phyloP scores from a whole-genome alignment of 2,888 invertebrate species.

The Lottia gigantea region DNA sequence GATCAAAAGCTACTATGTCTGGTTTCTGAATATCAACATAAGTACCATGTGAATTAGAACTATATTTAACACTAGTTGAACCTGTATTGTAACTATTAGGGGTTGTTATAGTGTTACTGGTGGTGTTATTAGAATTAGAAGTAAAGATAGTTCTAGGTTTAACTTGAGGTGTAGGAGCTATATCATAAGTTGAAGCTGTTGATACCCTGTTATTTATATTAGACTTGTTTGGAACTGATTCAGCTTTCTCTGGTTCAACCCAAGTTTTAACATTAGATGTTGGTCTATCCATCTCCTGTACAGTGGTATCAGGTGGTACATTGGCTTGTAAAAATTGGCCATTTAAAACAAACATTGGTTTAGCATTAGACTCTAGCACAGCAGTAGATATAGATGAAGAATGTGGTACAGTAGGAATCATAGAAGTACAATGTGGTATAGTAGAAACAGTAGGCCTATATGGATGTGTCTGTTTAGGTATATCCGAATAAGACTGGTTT shows the following conservation, averaged over 20 bases:
- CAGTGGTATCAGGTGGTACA: neutral
- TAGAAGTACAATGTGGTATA: neutral
- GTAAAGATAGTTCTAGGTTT: constrained; percentile 1
- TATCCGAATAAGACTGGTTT: neutral
- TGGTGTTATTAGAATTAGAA: neutral
- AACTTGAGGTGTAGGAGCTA: neutral
- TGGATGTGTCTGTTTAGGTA: neutral
- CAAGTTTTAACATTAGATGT: neutral
- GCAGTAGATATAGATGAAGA: neutral
- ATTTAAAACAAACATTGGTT: neutral
- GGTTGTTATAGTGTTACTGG: neutral
- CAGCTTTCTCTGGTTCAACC: neutral
- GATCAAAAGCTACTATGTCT: no score
- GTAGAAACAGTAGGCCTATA: neutral
- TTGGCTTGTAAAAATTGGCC: neutral
- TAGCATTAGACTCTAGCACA: neutral
- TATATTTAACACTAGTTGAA: neutral
- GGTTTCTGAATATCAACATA: no score
- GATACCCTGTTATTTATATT: neutral
- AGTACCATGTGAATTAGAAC: no score
- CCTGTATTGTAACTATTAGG: neutral
- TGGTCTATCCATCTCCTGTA: neutral
- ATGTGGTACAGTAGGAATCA: neutral
- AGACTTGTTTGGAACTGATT: neutral
- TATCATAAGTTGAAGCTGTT: neutral